A percentile compares a stretch with the other conserved stretches of the same genome.
These are phyloP conservation scores for Micromesistius poutassou DNA, from an alignment of 2,797 vertebrate genomes.

Conservation along the genomic window DNA sequence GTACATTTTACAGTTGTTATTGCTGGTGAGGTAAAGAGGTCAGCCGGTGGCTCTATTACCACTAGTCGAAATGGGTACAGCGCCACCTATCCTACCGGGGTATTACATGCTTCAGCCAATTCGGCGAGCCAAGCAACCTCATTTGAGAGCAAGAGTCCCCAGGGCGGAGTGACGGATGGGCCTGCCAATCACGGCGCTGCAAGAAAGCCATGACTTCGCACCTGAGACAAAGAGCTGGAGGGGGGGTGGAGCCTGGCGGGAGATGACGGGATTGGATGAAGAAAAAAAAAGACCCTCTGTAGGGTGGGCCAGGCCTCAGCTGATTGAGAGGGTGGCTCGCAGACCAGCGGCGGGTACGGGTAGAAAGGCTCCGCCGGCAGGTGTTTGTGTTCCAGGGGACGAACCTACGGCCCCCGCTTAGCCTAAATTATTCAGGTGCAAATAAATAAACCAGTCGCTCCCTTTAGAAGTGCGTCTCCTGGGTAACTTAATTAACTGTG, in stretches of 20 bases:
- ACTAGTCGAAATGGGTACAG: too few relatives aligned
- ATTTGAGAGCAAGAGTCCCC: constrained; percentile 73
- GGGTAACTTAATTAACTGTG: constrained; percentile 73
- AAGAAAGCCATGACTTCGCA: constrained; percentile 63
- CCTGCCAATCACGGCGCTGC: constrained; percentile 69
- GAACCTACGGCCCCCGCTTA: constrained; percentile 55
- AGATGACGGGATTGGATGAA: constrained; percentile 11
- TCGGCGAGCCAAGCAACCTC: constrained; percentile 71
- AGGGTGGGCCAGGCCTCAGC: constrained; percentile 12
- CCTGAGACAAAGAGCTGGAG: constrained; percentile 62
- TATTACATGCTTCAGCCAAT: too few relatives aligned
- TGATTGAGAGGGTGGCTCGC: constrained; percentile 23
- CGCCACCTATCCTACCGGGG: too few relatives aligned
- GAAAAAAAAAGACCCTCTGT: constrained; percentile 32
- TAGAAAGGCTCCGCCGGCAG: constrained; percentile 52
- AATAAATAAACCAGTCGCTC: constrained; percentile 72
- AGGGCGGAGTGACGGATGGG: constrained; percentile 76
- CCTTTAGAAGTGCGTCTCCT: constrained; percentile 61
- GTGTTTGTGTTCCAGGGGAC: constrained; percentile 38
- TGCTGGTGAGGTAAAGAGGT: too few relatives aligned
- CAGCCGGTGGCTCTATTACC: too few relatives aligned
- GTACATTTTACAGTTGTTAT: too few relatives aligned
- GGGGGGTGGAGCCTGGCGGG: constrained; percentile 26
- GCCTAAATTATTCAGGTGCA: constrained; percentile 72
- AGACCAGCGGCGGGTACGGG: constrained; percentile 46